A percentile compares a stretch with the other conserved stretches of the same genome.
phyloP scores from a whole-genome alignment of 23 tunicate species.

The Oikopleura dioica region DNA sequence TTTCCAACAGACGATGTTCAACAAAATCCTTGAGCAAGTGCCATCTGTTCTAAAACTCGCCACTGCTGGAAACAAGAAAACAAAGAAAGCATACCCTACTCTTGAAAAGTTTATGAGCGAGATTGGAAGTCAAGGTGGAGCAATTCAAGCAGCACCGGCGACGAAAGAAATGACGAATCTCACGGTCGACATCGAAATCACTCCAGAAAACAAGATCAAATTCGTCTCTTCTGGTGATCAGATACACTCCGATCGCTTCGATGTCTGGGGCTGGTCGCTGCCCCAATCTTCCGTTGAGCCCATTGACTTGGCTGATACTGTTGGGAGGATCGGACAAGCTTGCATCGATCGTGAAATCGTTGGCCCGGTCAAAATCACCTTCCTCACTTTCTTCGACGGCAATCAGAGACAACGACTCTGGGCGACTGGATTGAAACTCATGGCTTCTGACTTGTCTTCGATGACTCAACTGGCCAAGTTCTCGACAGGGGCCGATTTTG shows the following conservation, averaged over 20 bases:
- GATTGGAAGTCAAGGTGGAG: conserved; percentile 84
- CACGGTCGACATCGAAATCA: conserved; percentile 60
- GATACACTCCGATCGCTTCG: conserved; percentile 43
- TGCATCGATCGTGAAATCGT: conserved; percentile 53
- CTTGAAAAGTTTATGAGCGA: too few species aligned
- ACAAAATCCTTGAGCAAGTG: too few species aligned
- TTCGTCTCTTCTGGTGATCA: conserved; percentile 88
- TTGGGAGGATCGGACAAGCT: conserved; percentile 55
- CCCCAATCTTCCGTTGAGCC: conserved; percentile 88
- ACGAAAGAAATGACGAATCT: conserved; percentile 44
- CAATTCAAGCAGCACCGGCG: conserved; percentile 71
- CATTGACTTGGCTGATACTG: conserved; percentile 16
- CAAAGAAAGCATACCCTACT: too few species aligned
- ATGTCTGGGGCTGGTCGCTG: conserved; percentile 39
- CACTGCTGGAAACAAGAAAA: too few species aligned
- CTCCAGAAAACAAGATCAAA: conserved; percentile 37
- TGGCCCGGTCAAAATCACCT: conserved; percentile 56
- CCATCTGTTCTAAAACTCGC: too few species aligned
- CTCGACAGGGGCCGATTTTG: too few species aligned
- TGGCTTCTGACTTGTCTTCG: too few species aligned
- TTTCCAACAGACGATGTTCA: too few species aligned
- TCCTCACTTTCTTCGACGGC: conserved; percentile 49
- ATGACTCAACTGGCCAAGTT: too few species aligned
- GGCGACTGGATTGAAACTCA: conserved; percentile 70
- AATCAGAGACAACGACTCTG: conserved; percentile 31